Conservation (phyloP, 1,140 invertebrate genomes). For the Drosophila tropicalis region DNA sequence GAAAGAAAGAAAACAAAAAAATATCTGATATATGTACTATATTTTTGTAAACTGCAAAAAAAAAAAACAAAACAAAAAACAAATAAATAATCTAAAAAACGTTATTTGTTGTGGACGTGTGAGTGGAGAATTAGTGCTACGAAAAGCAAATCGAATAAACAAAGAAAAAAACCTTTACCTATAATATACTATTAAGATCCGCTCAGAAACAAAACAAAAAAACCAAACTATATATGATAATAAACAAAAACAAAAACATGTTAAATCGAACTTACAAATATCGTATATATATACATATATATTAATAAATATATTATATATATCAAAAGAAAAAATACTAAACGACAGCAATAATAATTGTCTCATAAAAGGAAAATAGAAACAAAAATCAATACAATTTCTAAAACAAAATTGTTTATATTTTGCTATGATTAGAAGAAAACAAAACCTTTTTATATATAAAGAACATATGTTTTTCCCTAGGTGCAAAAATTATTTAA, state of each 20-base stretch:
- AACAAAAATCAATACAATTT: conserved; percentile 10
- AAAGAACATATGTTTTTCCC: not conserved
- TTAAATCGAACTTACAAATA: conserved; percentile 50
- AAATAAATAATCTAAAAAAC: conserved; percentile 44
- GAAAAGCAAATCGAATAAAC: conserved; percentile 52
- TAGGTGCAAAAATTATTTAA: not conserved
- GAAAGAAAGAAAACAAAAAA: conserved; percentile 32
- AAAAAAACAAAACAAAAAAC: not conserved
- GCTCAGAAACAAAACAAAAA: conserved; percentile 33
- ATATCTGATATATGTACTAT: conserved; percentile 35
- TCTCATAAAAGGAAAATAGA: conserved; percentile 12
- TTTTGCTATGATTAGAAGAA: conserved; percentile 32
- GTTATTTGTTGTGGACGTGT: conserved; percentile 38
- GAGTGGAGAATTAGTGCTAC: conserved; percentile 11
- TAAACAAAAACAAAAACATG: conserved; percentile 39
- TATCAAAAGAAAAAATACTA: conserved; percentile 18
- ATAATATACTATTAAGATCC: conserved; percentile 45
- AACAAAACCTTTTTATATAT: conserved; percentile 8
- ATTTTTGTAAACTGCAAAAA: conserved; percentile 48
- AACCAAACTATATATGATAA: conserved; percentile 37
- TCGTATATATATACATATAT: conserved; percentile 38
- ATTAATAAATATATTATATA: conserved; percentile 23
- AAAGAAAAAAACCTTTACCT: conserved; percentile 14
- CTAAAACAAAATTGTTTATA: conserved; percentile 27
- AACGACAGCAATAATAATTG: conserved; percentile 54